Evolutionary conservation across 2,797 vertebrate species (phyloP), one percentile per base, ranked within the genome.

Genomic region (Amniataba percoides): DNA sequence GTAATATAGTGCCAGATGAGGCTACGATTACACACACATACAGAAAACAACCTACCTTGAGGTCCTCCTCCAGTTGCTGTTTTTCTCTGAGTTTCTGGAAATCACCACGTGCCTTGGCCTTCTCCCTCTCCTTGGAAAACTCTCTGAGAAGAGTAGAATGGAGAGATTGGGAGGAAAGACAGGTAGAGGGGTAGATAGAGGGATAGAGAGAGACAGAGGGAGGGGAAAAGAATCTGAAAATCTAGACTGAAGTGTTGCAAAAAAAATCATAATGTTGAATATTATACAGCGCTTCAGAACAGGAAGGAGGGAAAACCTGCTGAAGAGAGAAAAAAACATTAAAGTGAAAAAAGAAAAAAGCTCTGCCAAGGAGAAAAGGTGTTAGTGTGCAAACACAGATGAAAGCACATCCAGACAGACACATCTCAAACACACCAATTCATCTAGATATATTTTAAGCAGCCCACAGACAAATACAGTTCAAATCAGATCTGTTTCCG

Each of bases 71-170:
- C 58, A 99, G 95, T 80, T 99, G 98, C 74, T 99, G 98, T 73
- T 99, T 99, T 91, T 99, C 98, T 83, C 98, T 88, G 55, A 99
- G 95, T 92, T 99, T 99, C 87, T 99, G 98, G 94, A 99, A 99
- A 90, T 99, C 98, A 0, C 98, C 98, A 0, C 98, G 96, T 52
- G 98, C 98, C 79, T 99, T 99, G 77, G 98, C 98, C 82, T 99
- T 99, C 91, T 99, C 98, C 80, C 98, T 96, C 86, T 99, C 98
- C 93, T 99, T 99, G 87, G 98, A 99, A 94, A 99, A 99, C 95
- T 99, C 97, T 93, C 97, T 99, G 89, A 39, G 64, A 83, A 77
- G 57, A 78, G 62, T 58, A 63, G 48, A 70, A 77, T 40, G 66
- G 57, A 53, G 61, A 84, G 84, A 90, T 89, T 78, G 81, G 55